phyloP scores from a whole-genome alignment of 2,888 invertebrate species.

The Venusia cambrica region DNA sequence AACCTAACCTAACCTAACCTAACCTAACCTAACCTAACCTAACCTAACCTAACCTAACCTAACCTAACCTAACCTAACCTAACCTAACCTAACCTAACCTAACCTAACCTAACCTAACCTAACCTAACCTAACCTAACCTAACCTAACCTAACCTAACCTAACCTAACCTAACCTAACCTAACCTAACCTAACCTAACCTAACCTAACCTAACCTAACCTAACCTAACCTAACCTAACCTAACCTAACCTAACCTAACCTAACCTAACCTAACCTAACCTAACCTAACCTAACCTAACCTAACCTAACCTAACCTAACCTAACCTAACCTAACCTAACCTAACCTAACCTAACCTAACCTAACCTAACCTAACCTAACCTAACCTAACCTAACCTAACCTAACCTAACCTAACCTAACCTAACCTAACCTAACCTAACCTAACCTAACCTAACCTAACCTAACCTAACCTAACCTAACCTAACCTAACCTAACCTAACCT shows the following conservation, averaged over 20 bases:
- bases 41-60: conserved; percentile 23
- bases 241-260: conserved; percentile 28
- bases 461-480: conserved; percentile 24
- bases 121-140: conserved; percentile 27
- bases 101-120: conserved; percentile 25
- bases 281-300: conserved; percentile 23
- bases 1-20: conserved; percentile 21
- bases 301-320: conserved; percentile 23
- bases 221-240: conserved; percentile 24
- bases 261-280: conserved; percentile 26
- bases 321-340: conserved; percentile 23
- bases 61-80: conserved; percentile 23
- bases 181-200: conserved; percentile 29
- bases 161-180: conserved; percentile 28
- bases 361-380: conserved; percentile 25
- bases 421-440: conserved; percentile 23
- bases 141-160: conserved; percentile 26
- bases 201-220: conserved; percentile 24
- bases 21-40: conserved; percentile 22
- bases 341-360: conserved; percentile 23
- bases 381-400: conserved; percentile 24
- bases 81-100: conserved; percentile 24
- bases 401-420: conserved; percentile 24
- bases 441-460: conserved; percentile 23
- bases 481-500: conserved; percentile 23